A percentile compares a stretch with the other conserved stretches of the same genome.
These are phyloP conservation scores for Lytechinus variegatus DNA, from an alignment of 35 echinoderm and acorn worm species.

Conservation along the genomic window DNA sequence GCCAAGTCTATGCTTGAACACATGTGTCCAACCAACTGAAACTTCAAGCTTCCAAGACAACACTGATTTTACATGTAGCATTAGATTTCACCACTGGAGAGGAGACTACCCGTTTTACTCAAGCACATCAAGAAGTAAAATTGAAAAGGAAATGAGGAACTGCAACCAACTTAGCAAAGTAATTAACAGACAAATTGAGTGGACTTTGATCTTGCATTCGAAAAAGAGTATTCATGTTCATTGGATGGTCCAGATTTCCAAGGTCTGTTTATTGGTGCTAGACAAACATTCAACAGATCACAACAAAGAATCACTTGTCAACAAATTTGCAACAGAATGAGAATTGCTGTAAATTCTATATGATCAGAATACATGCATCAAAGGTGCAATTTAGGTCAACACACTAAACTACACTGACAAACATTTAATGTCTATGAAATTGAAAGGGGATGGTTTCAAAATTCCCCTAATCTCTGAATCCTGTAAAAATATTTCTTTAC, in stretches of 20 bases:
- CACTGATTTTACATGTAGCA: neutral
- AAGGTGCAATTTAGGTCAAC: neutral
- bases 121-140: neutral
- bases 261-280: neutral
- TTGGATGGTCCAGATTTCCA: neutral
- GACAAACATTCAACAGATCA: neutral
- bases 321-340: no score
- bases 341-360: no score
- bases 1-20: neutral
- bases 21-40: neutral
- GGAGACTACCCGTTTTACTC: neutral
- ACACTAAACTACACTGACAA: no score
- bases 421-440: neutral
- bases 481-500: neutral
- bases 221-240: conserved; percentile 5
- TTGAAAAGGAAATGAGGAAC: neutral
- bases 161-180: neutral
- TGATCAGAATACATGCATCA: no score
- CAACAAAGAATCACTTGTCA: neutral
- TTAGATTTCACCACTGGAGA: neutral
- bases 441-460: neutral
- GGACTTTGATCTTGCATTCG: neutral
- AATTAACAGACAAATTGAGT: neutral
- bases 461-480: neutral
- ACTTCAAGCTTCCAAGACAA: neutral